Evolutionary conservation across 2,797 vertebrate genomes (phyloP), one percentile per base, ranked within the genome.

Genomic region (Catamblyrhynchus diadema): DNA sequence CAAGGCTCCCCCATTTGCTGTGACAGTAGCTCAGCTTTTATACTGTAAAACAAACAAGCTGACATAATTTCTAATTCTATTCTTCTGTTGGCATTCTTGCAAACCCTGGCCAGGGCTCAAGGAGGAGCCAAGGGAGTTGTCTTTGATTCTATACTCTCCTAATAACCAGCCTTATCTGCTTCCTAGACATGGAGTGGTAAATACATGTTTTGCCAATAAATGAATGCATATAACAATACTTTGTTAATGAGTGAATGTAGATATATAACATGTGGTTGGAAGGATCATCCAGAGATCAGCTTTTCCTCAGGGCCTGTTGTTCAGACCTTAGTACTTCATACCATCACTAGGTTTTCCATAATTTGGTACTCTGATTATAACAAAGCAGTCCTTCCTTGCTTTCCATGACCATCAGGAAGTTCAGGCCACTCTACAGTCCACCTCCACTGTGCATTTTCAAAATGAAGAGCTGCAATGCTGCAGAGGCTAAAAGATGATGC

Each of bases 91-190:
- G 25, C 25, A 23, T 86, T 41, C 14, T 35, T 33, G 41, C 8
- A 47, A 54, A 62, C 5, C 41, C 30, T 35, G 41, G 33, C 25
- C 48, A 48, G 35, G 17, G 41, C 30, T 62, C 48, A 41, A 62
- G 41, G 25, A 78, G 25, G 21, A 78, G 12, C 25, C 17, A 32
- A 47, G 9, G 25, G 32, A 18, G 4, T 32, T 32, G 21, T 18
- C 18, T 47, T 41, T 41, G 65, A 54, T 48, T 32, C 25, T 41
- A 0, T 41, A 9, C 3, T 41, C 9, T 61, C 54, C 25, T 47
- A 5, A 62, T 3, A 47, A 62, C 21, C 0, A 0, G 30, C 18
- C 21, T 54, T 47, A 19, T 19, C 56, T 2, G 2, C 5, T 41
- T 54, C 27, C 17, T 32, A 47, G 48, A 22, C 23, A 48, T 1